Evolutionary conservation across 2,888 invertebrate species (phyloP), one percentile per base, ranked within the genome.

Genomic region (Conomelus anceps): DNA sequence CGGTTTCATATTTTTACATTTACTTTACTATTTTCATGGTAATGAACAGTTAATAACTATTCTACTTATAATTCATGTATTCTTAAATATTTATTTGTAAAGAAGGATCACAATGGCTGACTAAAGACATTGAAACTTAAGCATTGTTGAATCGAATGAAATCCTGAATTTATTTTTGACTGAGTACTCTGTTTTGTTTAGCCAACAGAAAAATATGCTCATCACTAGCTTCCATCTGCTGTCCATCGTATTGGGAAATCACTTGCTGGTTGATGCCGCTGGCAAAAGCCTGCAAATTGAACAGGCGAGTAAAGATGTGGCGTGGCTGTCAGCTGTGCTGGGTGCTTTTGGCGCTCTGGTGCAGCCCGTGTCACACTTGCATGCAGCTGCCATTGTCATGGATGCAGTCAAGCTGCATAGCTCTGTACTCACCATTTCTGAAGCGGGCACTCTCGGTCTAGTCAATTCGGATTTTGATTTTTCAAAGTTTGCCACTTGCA

Each of bases 221-320:
- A 87, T 96, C 22, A 96, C 96, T 0, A 95, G 96, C 23, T 96
- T 97, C 88, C 97, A 97, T 93, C 92, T 97, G 87, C 93, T 97
- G n/a, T 95, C 97, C 0, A 92, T 96, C 88, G 94, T 95, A 1
- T 92, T 96, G 92, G 94, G 92, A 91, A 95, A 94, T 94, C 94
- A 94, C 91, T 94, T 94, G 92, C 92, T 94, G 41, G 88, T 23
- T 22, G 85, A 85, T 23, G 89, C 84, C 13, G 86, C 89, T 24
- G 24, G 88, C 86, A 29, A 26, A 22, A 89, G 88, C 23, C 22
- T 90, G 85, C 23, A 87, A 3, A 85, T 91, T 22, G 41, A 90
- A 13, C 90, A 91, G 63, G 90, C 91, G n/a, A 89, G 90, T 24
- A 89, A 85, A 22, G 91, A 91, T 85, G 90, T 92, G 9, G 89